Evolutionary conservation across 2,113 vertebrate species (phyloP).

Genomic region (Clupea harengus): DNA sequence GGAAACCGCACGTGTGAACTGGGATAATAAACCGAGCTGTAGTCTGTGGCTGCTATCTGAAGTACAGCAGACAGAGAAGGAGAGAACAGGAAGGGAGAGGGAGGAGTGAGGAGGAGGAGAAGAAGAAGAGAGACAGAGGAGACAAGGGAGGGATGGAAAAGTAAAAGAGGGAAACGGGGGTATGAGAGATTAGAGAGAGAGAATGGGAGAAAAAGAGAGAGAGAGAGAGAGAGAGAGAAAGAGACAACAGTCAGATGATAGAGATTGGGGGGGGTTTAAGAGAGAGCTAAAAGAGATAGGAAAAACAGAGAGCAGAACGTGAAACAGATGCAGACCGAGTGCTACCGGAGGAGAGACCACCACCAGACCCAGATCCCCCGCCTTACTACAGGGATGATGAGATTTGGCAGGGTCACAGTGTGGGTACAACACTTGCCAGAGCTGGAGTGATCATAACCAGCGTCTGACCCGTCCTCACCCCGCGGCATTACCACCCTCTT

Average conservation of each 20-base stretch:
- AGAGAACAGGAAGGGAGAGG: neutral
- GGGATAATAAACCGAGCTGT: conserved; percentile 17
- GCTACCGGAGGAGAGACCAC: neutral
- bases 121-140: neutral
- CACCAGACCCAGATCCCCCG: neutral
- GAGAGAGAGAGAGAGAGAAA: too few relatives aligned
- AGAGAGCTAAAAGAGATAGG: neutral
- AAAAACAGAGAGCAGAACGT: neutral
- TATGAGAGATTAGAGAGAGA: too few relatives aligned
- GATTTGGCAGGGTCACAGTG: neutral
- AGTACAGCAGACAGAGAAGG: neutral
- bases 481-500: neutral
- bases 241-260: too few relatives aligned
- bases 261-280: neutral
- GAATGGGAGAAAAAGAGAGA: too few relatives aligned
- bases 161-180: neutral
- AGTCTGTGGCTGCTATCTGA: conserved; percentile 11
- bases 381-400: neutral
- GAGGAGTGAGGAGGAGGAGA: neutral
- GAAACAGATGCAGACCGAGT: neutral
- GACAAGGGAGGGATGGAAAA: neutral
- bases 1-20: conserved; percentile 27
- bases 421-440: neutral
- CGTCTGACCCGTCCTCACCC: neutral
- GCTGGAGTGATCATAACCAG: neutral